phyloP scores from a whole-genome alignment of 1,140 invertebrate genomes.

The Drosophila busckii region DNA sequence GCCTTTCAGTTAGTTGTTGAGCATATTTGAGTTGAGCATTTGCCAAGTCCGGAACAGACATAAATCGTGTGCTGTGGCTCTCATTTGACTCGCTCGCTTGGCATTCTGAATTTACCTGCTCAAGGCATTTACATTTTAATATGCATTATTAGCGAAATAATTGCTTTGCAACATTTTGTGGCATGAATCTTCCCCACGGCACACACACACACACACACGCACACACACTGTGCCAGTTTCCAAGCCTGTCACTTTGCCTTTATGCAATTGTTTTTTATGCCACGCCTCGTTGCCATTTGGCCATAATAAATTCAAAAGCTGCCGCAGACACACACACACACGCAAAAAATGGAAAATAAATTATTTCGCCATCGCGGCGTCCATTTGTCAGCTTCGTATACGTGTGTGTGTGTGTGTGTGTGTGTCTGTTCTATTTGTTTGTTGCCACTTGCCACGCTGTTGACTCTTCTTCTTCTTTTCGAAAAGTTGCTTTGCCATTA shows the following conservation, averaged over 20 bases:
- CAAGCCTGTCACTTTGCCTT: conserved; percentile 50
- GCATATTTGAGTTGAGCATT: too few relatives aligned
- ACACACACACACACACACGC: background rate
- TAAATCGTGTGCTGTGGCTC: too few relatives aligned
- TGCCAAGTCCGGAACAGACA: too few relatives aligned
- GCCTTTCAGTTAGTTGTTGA: too few relatives aligned
- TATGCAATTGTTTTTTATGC: conserved; percentile 32
- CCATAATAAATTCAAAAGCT: conserved; percentile 65
- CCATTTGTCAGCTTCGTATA: conserved; percentile 54
- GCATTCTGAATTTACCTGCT: conserved; percentile 14
- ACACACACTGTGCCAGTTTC: background rate
- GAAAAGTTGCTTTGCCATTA: too few relatives aligned
- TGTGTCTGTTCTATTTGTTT: conserved; percentile 27
- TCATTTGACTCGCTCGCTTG: background rate
- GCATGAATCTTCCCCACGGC: conserved; percentile 11
- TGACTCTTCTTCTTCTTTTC: too few relatives aligned
- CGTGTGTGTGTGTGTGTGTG: background rate
- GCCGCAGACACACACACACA: conserved; percentile 19
- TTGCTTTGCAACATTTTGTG: conserved; percentile 51
- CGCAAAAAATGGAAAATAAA: conserved; percentile 29
- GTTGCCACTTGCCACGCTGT: conserved; percentile 29
- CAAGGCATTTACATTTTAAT: conserved; percentile 64
- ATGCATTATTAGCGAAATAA: conserved; percentile 71
- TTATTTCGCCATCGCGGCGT: conserved; percentile 27
- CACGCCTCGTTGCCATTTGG: conserved; percentile 29